Evolutionary conservation across 2,113 vertebrate species (phyloP).

Genomic region (Cairina moschata): DNA sequence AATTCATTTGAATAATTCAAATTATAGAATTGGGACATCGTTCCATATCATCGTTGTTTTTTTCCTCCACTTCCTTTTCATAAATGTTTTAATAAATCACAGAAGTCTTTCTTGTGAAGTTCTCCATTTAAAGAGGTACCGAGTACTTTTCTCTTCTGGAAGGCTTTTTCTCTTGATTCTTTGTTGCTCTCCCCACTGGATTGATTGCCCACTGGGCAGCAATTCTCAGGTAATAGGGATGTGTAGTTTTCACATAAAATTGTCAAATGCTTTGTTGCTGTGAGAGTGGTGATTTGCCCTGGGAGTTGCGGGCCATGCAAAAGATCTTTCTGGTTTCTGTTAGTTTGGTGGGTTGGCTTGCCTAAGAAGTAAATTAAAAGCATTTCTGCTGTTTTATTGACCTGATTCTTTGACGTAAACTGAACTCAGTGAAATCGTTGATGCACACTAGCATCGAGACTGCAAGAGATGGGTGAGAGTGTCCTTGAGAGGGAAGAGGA

Average conservation of each 20-base stretch:
- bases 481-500: background rate
- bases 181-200: background rate
- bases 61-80: background rate
- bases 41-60: background rate
- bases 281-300: rapidly evolving
- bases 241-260: background rate
- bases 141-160: background rate
- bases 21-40: background rate
- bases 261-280: background rate
- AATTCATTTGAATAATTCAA: background rate
- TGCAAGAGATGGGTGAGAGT: background rate
- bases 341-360: background rate
- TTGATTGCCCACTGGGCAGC: background rate
- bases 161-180: background rate
- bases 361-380: background rate
- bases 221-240: background rate
- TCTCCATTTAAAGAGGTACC: background rate
- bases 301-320: background rate
- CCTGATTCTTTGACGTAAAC: background rate
- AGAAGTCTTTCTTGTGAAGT: background rate
- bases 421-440: rapidly evolving
- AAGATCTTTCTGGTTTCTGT: background rate
- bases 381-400: background rate
- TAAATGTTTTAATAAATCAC: background rate
- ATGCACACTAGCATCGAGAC: background rate